phyloP scores from a whole-genome alignment of 2,113 vertebrate genomes.

The Limanda limanda region DNA sequence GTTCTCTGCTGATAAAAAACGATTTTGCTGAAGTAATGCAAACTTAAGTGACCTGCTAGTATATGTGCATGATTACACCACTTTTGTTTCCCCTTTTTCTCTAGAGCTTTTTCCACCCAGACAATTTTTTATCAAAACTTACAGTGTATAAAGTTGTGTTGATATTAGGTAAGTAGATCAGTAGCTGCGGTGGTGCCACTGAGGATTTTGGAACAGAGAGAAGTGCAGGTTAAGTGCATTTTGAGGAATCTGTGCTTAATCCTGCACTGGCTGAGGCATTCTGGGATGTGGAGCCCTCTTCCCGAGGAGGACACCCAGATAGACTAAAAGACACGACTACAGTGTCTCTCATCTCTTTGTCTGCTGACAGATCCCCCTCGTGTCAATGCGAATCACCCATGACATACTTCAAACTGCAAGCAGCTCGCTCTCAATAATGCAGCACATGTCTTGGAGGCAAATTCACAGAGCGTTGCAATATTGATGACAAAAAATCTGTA shows the following conservation, averaged over 20 bases:
- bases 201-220: neutral
- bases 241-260: slow-evolving; percentile 3
- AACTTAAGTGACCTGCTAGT: neutral
- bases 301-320: slow-evolving; percentile 38
- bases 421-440: slow-evolving; percentile 74
- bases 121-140: neutral
- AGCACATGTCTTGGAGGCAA: slow-evolving; percentile 66
- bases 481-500: slow-evolving; percentile 77
- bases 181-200: neutral
- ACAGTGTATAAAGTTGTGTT: neutral
- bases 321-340: slow-evolving; percentile 29
- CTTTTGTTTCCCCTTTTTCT: neutral
- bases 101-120: neutral
- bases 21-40: neutral
- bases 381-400: slow-evolving; percentile 70
- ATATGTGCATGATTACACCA: neutral
- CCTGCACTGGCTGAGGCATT: slow-evolving; percentile 14
- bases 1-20: slow-evolving; percentile 16
- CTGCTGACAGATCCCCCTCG: slow-evolving; percentile 47
- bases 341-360: slow-evolving; percentile 36
- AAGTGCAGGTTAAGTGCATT: neutral
- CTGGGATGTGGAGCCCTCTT: slow-evolving; percentile 5
- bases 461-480: slow-evolving; percentile 69
- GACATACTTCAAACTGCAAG: slow-evolving; percentile 73
- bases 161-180: neutral